phyloP scores from a whole-genome alignment of 2,797 vertebrate species.

The Myripristis murdjan region DNA sequence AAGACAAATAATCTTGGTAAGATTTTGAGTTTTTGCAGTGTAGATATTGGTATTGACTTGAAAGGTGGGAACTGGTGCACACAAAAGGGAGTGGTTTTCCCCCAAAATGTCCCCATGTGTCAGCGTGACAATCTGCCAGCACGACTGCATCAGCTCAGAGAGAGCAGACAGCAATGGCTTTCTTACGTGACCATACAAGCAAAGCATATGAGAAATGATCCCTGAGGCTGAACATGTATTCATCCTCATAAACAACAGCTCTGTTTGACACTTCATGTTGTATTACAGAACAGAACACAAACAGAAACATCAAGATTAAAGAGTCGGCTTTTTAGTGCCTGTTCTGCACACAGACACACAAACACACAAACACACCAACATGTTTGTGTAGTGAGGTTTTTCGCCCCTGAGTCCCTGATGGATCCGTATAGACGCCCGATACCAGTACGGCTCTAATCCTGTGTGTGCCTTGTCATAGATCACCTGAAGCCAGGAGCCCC shows the following conservation, averaged over 20 bases:
- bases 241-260: neutral
- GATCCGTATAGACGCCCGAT: slow-evolving; percentile 12
- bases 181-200: neutral
- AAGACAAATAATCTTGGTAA: too few relatives aligned
- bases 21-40: too few relatives aligned
- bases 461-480: slow-evolving; percentile 42
- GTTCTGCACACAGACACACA: too few relatives aligned
- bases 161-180: slow-evolving; percentile 40
- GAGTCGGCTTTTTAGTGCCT: neutral
- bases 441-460: slow-evolving; percentile 7
- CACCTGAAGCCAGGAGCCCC: slow-evolving; percentile 43
- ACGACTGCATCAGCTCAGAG: slow-evolving; percentile 50
- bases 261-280: neutral
- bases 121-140: slow-evolving; percentile 35
- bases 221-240: slow-evolving; percentile 4
- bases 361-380: neutral
- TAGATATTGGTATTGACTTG: too few relatives aligned
- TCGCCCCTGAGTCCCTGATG: neutral
- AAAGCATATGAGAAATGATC: neutral
- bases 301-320: neutral
- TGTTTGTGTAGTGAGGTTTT: neutral
- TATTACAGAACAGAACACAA: slow-evolving; percentile 7
- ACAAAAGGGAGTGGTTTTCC: slow-evolving; percentile 11
- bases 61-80: neutral
- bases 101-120: slow-evolving; percentile 32